Conservation (phyloP, 2,797 vertebrate genomes). For the Leptoclinus maculatus region DNA sequence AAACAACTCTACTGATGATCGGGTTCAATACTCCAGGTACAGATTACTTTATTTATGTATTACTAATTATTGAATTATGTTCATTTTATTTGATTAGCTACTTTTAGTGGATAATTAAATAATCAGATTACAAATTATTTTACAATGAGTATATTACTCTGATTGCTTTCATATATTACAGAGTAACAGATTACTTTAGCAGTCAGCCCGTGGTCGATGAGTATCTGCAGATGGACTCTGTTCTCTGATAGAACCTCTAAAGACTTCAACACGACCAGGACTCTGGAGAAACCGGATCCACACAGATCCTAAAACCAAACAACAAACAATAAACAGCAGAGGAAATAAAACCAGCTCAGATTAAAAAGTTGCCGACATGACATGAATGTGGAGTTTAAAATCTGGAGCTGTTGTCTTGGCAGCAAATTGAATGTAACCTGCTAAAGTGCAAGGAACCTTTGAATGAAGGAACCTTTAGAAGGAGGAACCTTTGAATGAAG, state of each 20-base stretch:
- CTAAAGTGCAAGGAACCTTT: no score
- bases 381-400: no score
- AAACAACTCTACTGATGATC: not conserved
- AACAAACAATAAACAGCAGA: no score
- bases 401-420: no score
- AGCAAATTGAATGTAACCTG: no score
- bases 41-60: not conserved
- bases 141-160: not conserved
- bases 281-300: conserved; percentile 6
- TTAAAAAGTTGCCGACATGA: no score
- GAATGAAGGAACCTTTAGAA: no score
- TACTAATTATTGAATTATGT: not conserved
- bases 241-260: conserved; percentile 43
- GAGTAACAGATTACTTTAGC: conserved; percentile 42
- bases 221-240: conserved; percentile 21
- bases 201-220: conserved; percentile 30
- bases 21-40: no score
- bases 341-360: no score
- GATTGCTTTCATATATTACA: not conserved
- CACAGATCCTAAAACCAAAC: conserved; percentile 42
- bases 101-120: not conserved
- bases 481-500: no score
- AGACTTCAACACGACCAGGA: conserved; percentile 52
- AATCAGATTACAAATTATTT: not conserved
- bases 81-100: not conserved